These are phyloP conservation scores for Leiothrix lutea DNA, from an alignment of 2,113 vertebrate genomes.

Conservation along the genomic window DNA sequence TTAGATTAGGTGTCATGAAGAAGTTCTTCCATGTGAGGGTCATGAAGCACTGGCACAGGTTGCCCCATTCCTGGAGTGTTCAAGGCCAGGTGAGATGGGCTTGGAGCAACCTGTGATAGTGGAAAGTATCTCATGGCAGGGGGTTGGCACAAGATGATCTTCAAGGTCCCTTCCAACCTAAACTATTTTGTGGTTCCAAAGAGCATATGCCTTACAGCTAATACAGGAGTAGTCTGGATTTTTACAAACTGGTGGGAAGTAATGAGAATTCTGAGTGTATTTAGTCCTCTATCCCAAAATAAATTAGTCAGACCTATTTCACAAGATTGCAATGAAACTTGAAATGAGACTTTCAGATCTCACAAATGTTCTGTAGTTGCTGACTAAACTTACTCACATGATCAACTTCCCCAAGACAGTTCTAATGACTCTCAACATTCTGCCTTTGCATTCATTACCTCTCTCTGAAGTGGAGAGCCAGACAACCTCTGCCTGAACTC, in stretches of 20 bases:
- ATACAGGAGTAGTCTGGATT: neutral
- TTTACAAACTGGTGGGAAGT: neutral
- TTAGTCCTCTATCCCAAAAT: neutral
- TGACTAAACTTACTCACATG: neutral
- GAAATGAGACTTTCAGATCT: neutral
- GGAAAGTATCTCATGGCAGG: neutral
- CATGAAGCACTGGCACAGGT: neutral
- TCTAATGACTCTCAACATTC: neutral
- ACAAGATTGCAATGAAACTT: neutral
- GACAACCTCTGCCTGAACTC: neutral
- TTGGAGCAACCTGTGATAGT: neutral
- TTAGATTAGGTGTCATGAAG: neutral
- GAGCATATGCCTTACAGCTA: neutral
- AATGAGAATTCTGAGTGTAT: neutral
- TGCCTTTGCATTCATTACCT: neutral
- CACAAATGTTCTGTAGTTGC: neutral
- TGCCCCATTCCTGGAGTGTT: neutral
- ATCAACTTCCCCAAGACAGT: neutral
- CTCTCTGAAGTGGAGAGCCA: neutral
- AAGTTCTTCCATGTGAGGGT: neutral
- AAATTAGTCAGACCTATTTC: neutral
- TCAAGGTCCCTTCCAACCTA: neutral
- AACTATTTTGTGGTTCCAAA: neutral
- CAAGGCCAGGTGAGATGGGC: neutral
- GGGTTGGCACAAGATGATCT: rapidly evolving